Base-by-base conservation (phyloP, 2,888 invertebrate species). In the Endotricha flammealis region DNA sequence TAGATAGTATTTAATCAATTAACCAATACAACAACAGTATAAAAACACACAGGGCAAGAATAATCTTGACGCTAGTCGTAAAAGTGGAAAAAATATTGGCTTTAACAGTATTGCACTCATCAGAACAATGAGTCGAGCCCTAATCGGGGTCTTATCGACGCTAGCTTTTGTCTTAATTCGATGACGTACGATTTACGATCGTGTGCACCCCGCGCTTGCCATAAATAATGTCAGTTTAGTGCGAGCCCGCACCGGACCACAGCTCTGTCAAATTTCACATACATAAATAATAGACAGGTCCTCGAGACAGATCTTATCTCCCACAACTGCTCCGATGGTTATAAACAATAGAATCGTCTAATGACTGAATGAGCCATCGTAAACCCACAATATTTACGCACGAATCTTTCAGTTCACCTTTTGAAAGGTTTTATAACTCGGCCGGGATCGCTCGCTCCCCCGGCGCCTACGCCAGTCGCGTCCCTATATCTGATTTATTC, bases 361-460 rank as follows among this genome's bases (percentile, higher is more conserved):
- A 83, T 83, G 78, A 82, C 78, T 80, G 78, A 81, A 82, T 81
- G 77, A 80, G 76, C 64, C 66, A 55, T 81, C 82, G 78, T 82
- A 80, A 82, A 81, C 67, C 76, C 74, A 68, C 76, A 73, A 81
- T 81, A 79, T 82, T 81, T 81, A 82, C 79, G 76, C 75, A 73
- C 62, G 71, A 74, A 68, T 79, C 75, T 76, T 79, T 74, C 76
- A 78, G 78, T 64, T 77, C 59, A 71, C 75, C 74, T 77, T 79
- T 77, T 74, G 69, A 73, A 76, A 76, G 74, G 74, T 78, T 81
- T 82, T 77, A 81, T 79, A 80, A 73, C 77, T 69, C 61, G 71
- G 56, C 48, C 59, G 68, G 69, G 64, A 66, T 60, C 64, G 54
- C 57, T 58, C 64, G 54, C 53, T 71, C 72, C 71, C 75, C 61